Evolutionary conservation across 2,113 vertebrate genomes (phyloP), one percentile per base, ranked within the genome.

Genomic region (Takifugu flavidus): DNA sequence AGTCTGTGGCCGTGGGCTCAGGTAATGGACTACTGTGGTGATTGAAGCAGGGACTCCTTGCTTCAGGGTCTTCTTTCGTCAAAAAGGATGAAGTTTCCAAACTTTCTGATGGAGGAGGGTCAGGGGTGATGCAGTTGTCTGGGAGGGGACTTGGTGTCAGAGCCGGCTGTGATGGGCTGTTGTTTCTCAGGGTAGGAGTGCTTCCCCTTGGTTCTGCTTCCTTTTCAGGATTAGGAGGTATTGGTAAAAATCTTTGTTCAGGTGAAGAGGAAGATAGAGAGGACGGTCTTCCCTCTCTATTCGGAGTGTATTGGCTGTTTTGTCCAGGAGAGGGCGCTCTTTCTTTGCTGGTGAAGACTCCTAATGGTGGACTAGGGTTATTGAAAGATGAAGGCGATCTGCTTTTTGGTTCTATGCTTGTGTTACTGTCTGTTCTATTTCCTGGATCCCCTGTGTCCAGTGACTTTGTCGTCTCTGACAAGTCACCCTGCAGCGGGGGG

Each of bases 221-320:
- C 46, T 62, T 50, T 34, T 55, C 25, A 15, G 2, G 29, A 55
- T 65, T 55, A 59, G 67, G 43, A 14, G 79, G 70, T 13, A 71
- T 72, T 13, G 77, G 39, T 26, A 74, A 82, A 54, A 11, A 56
- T 59, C 67, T 80, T 27, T 62, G 74, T 66, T 85, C 79, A 46
- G 46, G 47, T 25, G 72, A 82, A 47, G 72, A 76, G 47, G 70
- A 78, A 49, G 82, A 82, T 15, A 76, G 79, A 26, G 74, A 77
- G 39, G 75, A 75, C 1, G 45, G 56, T 49, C 49, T 78, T 57
- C 67, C 61, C 29, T 65, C 75, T 63, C 56, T 49, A 54, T 52
- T 67, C 27, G 60, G 45, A 13, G 54, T 65, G 56, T 7, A 47
- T 6, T 73, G 20, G 28, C 67, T 75, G 20, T 71, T 74, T 43